Evolutionary conservation across 2,797 vertebrate species (phyloP).

Genomic region (Anabas testudineus): DNA sequence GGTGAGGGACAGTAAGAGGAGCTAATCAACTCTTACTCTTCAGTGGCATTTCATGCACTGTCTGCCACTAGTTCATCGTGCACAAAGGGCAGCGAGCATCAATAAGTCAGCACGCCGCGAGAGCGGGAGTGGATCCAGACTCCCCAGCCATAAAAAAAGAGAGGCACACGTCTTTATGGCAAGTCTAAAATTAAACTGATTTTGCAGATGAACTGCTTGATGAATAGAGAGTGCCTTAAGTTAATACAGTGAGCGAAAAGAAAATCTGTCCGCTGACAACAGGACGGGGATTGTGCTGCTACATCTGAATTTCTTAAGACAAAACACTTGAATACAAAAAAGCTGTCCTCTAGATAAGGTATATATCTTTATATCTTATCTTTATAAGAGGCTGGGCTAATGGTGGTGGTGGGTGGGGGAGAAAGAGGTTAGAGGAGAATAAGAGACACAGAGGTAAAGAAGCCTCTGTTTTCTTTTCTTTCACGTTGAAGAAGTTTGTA

Average conservation of each 20-base stretch:
- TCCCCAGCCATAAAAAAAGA: slow-evolving; percentile 47
- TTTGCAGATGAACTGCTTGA: slow-evolving; percentile 51
- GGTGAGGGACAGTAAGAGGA: slow-evolving; percentile 59
- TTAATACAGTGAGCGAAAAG: slow-evolving; percentile 24
- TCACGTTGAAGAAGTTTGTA: slow-evolving; percentile 56
- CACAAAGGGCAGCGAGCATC: slow-evolving; percentile 62
- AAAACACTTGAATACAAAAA: slow-evolving; percentile 34
- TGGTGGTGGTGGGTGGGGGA: slow-evolving; percentile 51
- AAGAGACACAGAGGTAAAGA: neutral
- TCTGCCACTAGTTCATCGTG: slow-evolving; percentile 53
- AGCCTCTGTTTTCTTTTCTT: slow-evolving; percentile 46
- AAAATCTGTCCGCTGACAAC: slow-evolving; percentile 19
- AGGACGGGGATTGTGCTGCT: slow-evolving; percentile 39
- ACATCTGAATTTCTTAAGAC: slow-evolving; percentile 63
- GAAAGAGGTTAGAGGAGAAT: slow-evolving; percentile 37
- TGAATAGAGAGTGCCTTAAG: no score
- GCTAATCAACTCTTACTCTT: slow-evolving; percentile 71
- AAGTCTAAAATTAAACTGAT: slow-evolving; percentile 43
- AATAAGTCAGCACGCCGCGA: slow-evolving; percentile 56
- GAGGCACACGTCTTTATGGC: slow-evolving; percentile 18
- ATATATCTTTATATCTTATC: no score
- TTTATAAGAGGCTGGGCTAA: slow-evolving; percentile 58
- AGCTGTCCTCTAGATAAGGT: slow-evolving; percentile 54
- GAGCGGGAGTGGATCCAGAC: slow-evolving; percentile 45
- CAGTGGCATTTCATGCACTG: slow-evolving; percentile 64